Conservation (phyloP, 2,113 vertebrate species). For the Natator depressus region DNA sequence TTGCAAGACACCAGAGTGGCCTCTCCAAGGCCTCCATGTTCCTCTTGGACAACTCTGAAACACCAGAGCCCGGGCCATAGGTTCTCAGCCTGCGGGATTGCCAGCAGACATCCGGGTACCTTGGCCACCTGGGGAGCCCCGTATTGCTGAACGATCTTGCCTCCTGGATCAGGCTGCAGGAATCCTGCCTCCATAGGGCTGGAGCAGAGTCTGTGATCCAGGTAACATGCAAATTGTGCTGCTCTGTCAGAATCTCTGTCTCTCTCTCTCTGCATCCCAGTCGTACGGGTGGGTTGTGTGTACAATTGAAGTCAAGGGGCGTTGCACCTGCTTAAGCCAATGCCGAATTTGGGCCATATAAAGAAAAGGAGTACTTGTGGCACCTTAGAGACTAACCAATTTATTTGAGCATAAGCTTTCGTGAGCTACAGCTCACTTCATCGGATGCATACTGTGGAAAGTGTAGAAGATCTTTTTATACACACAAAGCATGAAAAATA, state of each 20-base stretch:
- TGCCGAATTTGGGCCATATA: too few relatives aligned
- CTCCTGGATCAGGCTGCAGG: neutral
- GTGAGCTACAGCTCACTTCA: too few relatives aligned
- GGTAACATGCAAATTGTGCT: neutral
- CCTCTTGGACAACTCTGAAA: neutral
- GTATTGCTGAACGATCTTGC: neutral
- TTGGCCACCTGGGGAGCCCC: neutral
- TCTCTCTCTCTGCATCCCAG: neutral
- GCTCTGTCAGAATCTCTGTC: neutral
- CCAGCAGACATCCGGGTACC: neutral
- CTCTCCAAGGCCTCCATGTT: neutral
- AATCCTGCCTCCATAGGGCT: neutral
- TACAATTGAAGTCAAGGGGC: neutral
- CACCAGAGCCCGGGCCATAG: neutral
- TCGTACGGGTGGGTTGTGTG: neutral
- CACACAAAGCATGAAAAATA: too few relatives aligned
- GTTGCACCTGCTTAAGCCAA: neutral
- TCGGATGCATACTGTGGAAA: too few relatives aligned
- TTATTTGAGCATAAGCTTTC: too few relatives aligned
- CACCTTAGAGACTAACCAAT: too few relatives aligned
- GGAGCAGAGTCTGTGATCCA: neutral
- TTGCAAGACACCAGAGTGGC: neutral
- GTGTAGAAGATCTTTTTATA: too few relatives aligned
- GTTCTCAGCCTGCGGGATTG: neutral
- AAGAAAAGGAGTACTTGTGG: too few relatives aligned